A percentile compares a stretch with the other conserved stretches of the same genome.
Evolutionary conservation across 2,113 vertebrate genomes (phyloP).

Genomic region (Columba livia): DNA sequence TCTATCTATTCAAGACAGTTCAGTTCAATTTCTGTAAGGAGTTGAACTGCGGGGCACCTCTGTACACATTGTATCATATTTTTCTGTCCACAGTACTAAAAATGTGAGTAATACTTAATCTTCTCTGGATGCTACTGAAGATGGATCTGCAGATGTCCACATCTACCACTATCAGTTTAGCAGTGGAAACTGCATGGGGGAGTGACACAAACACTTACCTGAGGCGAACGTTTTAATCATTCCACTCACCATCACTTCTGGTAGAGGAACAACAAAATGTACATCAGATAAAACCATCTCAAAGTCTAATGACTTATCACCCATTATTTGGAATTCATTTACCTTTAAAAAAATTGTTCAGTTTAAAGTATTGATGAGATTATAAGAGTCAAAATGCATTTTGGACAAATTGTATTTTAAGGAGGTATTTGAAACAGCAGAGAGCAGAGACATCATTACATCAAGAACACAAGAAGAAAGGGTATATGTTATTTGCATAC

Average conservation of each 20-base stretch:
- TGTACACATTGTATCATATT: too few relatives aligned
- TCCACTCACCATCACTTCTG: not conserved
- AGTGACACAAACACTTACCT: not conserved
- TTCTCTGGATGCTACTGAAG: not conserved
- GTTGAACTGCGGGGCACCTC: not conserved
- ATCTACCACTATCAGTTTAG: not conserved
- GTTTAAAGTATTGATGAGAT: not conserved
- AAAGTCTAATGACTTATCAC: not conserved
- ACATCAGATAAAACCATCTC: not conserved
- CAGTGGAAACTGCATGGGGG: not conserved
- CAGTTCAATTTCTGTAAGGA: not conserved
- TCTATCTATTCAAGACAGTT: not conserved
- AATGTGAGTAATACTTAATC: not conserved
- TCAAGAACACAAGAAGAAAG: not conserved
- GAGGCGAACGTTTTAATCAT: not conserved
- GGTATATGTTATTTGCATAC: not conserved
- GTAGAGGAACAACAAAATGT: not conserved
- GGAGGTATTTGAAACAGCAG: not conserved
- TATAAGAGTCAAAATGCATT: not conserved
- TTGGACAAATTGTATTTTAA: not conserved
- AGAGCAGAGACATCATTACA: not conserved
- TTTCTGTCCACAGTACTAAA: not conserved
- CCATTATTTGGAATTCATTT: not conserved
- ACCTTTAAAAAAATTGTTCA: not conserved
- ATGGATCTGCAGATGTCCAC: not conserved